Evolutionary conservation across 2,797 vertebrate species (phyloP).

Genomic region (Leucoraja ocellata): DNA sequence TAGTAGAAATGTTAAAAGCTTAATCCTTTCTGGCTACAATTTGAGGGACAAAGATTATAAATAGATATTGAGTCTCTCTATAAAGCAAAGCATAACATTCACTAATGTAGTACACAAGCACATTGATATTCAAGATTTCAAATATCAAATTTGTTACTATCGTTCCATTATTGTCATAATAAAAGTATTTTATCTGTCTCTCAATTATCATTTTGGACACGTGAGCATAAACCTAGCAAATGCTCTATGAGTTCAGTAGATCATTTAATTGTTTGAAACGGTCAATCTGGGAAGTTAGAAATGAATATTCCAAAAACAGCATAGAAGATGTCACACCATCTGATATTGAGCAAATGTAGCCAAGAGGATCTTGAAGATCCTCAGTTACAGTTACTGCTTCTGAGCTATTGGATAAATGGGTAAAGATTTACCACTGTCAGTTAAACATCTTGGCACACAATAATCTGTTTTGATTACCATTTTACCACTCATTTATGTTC

Average conservation of each 20-base stretch:
- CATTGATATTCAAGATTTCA: not conserved
- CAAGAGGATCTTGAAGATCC: not conserved
- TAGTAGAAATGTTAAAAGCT: not conserved
- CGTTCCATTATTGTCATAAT: not conserved
- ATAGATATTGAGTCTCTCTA: not conserved
- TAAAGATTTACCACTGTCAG: no score
- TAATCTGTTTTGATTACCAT: no score
- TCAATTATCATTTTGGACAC: not conserved
- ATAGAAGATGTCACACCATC: not conserved
- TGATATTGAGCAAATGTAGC: not conserved
- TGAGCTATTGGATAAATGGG: no score
- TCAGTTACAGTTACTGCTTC: no score
- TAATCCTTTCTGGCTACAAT: not conserved
- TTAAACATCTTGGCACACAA: no score
- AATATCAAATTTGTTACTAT: not conserved
- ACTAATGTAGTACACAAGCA: not conserved
- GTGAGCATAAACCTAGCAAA: not conserved
- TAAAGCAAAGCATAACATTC: not conserved
- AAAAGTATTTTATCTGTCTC: not conserved
- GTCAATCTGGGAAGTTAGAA: not conserved
- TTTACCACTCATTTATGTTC: no score
- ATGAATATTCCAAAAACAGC: not conserved
- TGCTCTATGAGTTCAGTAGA: not conserved
- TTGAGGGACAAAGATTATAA: not conserved
- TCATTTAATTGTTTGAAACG: not conserved